phyloP scores from a whole-genome alignment of 2,888 invertebrate genomes.

The Philaethria dido region DNA sequence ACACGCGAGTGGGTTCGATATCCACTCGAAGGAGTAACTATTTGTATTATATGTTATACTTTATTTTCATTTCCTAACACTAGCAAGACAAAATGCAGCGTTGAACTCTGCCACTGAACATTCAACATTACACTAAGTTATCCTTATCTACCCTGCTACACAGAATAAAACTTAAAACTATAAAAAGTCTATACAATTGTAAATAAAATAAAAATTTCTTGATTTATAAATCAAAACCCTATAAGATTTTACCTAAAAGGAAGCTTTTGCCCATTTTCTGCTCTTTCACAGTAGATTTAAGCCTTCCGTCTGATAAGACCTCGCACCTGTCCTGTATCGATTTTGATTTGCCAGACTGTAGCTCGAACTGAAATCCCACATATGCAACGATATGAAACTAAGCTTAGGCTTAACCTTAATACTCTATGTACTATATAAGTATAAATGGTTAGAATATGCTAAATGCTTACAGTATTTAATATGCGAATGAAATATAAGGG shows the following conservation, averaged over 20 bases:
- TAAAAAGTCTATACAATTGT: no score
- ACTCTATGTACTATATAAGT: not conserved
- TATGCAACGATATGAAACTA: conserved; percentile 2
- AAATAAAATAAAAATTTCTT: not conserved
- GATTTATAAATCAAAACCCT: not conserved
- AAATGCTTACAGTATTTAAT: not conserved
- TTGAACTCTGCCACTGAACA: no score
- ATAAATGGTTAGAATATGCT: not conserved
- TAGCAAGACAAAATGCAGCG: no score
- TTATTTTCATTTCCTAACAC: no score
- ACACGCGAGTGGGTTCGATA: no score
- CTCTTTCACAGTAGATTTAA: conserved; percentile 14
- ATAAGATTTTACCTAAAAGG: conserved; percentile 4
- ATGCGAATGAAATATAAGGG: no score
- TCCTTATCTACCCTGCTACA: no score
- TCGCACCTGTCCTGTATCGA: conserved; percentile 40
- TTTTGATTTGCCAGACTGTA: conserved; percentile 29
- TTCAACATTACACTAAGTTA: no score
- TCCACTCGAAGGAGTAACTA: no score
- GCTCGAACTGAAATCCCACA: conserved; percentile 16
- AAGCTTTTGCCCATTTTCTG: not conserved
- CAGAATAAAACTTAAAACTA: no score
- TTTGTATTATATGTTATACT: no score
- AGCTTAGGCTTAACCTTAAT: conserved; percentile 14
- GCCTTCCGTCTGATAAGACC: conserved; percentile 18